Conservation (phyloP, 2,797 vertebrate species). For the Emys orbicularis region DNA sequence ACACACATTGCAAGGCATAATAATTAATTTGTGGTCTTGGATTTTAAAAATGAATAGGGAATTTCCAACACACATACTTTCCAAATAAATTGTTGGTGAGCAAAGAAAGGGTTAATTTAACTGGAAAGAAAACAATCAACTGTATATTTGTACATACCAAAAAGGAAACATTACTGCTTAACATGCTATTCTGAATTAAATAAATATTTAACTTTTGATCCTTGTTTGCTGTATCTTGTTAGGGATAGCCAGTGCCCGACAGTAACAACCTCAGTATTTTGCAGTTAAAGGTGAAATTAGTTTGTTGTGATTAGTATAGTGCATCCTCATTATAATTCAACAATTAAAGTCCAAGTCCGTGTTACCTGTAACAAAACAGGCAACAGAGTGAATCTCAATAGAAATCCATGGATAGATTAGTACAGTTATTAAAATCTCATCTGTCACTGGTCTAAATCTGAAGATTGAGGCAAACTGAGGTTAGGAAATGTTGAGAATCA, state of each 20-base stretch:
- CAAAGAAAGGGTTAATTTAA: background rate
- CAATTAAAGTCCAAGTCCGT: rapidly evolving
- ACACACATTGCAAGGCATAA: rapidly evolving
- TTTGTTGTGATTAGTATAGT: background rate
- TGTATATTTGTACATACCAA: rapidly evolving
- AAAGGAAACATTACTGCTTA: background rate
- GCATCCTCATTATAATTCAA: rapidly evolving
- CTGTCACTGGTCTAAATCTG: rapidly evolving
- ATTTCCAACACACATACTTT: background rate
- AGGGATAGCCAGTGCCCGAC: no score
- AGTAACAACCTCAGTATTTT: rapidly evolving
- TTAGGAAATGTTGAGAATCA: rapidly evolving
- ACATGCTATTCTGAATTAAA: background rate
- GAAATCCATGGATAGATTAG: background rate
- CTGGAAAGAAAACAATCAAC: background rate
- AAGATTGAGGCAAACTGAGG: rapidly evolving
- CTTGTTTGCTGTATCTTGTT: rapidly evolving
- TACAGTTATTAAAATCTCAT: background rate
- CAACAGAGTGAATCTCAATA: background rate
- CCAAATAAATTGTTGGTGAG: background rate
- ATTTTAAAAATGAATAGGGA: background rate
- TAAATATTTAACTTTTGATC: background rate
- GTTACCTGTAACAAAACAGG: background rate
- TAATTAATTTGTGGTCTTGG: background rate
- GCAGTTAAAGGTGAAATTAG: rapidly evolving